Percentiles rank a stretch among this genome's conserved stretches.
These are phyloP conservation scores for Sus cebifrons DNA, from an alignment of 2,797 vertebrate species.

Conservation along the genomic window DNA sequence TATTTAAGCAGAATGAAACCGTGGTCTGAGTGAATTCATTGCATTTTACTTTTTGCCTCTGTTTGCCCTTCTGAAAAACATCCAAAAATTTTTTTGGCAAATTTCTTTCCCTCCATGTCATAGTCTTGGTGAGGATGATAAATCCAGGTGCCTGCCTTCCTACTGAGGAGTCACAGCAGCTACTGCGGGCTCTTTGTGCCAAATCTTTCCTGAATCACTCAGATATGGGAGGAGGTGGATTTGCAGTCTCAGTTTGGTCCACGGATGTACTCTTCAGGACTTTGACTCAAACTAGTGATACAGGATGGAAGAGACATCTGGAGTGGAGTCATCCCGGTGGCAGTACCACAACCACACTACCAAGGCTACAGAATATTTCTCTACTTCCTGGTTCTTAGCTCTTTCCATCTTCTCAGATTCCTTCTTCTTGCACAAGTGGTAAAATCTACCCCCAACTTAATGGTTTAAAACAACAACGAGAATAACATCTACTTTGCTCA, in stretches of 20 bases:
- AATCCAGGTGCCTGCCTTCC: neutral
- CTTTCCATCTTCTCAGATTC: neutral
- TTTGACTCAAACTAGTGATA: neutral
- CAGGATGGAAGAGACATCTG: neutral
- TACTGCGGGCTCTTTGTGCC: neutral
- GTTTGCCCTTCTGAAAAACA: constrained; percentile 15
- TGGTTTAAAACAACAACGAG: neutral
- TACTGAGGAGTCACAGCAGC: neutral
- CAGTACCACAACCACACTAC: neutral
- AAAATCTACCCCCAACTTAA: neutral
- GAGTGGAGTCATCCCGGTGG: neutral
- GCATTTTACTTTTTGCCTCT: neutral
- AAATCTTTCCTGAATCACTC: neutral
- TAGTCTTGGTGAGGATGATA: neutral
- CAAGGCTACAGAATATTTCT: neutral
- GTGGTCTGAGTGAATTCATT: neutral
- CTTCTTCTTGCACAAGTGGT: neutral
- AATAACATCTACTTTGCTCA: neutral
- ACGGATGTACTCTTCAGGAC: neutral
- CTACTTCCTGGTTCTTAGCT: neutral
- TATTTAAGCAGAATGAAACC: constrained; percentile 27
- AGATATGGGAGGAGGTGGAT: neutral
- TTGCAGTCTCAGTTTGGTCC: neutral
- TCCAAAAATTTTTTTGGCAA: neutral
- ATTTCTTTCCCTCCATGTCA: neutral